Conservation (phyloP, 2,113 vertebrate species). For the Boulengeromyrus knoepffleri region DNA sequence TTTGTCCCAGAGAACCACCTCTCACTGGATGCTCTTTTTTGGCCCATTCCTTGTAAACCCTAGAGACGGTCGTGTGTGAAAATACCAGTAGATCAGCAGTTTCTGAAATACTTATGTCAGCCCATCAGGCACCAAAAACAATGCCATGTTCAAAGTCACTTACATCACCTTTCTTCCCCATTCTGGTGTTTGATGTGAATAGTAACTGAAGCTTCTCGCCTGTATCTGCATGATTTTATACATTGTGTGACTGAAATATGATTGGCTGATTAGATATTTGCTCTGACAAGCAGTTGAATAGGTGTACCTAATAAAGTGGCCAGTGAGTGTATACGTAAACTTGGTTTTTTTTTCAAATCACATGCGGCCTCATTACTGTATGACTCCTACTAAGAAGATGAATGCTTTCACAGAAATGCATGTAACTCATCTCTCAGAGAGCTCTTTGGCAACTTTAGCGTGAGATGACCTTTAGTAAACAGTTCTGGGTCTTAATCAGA, state of each 20-base stretch:
- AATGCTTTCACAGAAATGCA: not conserved
- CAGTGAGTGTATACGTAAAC: not conserved
- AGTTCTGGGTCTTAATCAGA: slow-evolving; percentile 12
- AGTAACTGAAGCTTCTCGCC: not conserved
- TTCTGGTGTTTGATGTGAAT: not conserved
- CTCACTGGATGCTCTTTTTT: not conserved
- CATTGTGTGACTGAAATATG: not conserved
- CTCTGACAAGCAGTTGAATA: not conserved
- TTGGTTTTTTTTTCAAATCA: not conserved
- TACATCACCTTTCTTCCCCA: not conserved
- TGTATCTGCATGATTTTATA: not conserved
- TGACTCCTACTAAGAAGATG: not conserved
- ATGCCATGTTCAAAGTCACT: not conserved
- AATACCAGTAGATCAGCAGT: not conserved
- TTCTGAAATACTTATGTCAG: not conserved
- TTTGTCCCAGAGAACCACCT: not conserved
- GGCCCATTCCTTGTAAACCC: not conserved
- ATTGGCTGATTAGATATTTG: not conserved
- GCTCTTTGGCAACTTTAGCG: not conserved
- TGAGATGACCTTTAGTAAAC: slow-evolving; percentile 15
- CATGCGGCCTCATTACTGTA: not conserved
- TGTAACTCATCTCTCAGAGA: not conserved
- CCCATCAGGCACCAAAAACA: not conserved
- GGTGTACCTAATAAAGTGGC: not conserved
- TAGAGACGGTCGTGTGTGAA: not conserved